Conservation (phyloP, 2,113 vertebrate genomes). For the Cathartes aura region DNA sequence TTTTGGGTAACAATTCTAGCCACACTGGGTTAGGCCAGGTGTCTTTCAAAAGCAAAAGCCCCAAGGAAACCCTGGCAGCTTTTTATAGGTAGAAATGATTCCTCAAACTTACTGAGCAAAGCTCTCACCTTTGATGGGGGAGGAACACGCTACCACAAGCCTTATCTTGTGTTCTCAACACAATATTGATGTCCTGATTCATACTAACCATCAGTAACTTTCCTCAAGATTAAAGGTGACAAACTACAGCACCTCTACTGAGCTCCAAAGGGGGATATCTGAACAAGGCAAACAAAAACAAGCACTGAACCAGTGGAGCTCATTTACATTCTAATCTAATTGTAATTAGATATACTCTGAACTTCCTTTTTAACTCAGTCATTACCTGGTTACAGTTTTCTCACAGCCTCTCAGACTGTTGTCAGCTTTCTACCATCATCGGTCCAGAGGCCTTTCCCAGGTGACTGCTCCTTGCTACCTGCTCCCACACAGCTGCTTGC, state of each 20-base stretch:
- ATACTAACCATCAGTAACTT: background rate
- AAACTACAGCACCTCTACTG: background rate
- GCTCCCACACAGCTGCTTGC: background rate
- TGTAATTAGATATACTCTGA: background rate
- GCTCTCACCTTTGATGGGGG: background rate
- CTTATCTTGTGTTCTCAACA: background rate
- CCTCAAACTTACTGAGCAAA: background rate
- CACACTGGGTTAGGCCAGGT: background rate
- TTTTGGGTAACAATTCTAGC: background rate
- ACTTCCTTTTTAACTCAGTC: background rate
- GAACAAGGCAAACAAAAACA: background rate
- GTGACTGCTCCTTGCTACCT: background rate
- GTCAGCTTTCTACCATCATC: background rate
- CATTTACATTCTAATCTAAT: background rate
- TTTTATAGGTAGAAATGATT: background rate
- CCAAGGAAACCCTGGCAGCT: background rate
- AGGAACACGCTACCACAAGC: background rate
- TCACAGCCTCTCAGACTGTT: background rate
- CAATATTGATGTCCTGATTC: background rate
- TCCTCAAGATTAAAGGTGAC: background rate
- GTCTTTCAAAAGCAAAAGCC: background rate
- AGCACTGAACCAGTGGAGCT: background rate
- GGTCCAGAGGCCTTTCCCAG: background rate
- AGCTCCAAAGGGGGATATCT: background rate
- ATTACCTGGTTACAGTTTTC: background rate